Conservation (phyloP, 2,888 invertebrate genomes). For the Apodemia mormo region DNA sequence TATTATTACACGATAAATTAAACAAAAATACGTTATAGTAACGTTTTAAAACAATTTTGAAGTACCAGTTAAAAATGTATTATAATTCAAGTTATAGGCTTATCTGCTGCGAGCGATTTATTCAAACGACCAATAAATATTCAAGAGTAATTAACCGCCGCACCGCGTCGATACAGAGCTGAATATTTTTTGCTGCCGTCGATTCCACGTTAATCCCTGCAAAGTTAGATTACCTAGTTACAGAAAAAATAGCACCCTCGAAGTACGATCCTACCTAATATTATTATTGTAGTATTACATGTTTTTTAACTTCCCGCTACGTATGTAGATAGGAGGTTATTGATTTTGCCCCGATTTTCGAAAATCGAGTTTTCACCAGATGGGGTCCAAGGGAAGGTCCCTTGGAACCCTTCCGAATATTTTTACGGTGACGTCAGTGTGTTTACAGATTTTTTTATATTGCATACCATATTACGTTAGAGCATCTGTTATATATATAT, state of each 20-base stretch:
- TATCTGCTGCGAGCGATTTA: slow-evolving; percentile 71
- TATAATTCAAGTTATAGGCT: slow-evolving; percentile 69
- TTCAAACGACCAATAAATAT: slow-evolving; percentile 81
- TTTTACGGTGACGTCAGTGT: too few species aligned
- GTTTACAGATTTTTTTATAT: too few species aligned
- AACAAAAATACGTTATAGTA: background rate
- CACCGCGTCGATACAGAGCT: slow-evolving; percentile 57
- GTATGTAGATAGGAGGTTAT: too few species aligned
- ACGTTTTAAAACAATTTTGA: slow-evolving; percentile 14
- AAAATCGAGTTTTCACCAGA: too few species aligned
- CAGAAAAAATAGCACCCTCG: slow-evolving; percentile 27
- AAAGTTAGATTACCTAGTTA: slow-evolving; percentile 69
- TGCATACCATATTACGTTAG: too few species aligned
- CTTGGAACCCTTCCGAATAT: too few species aligned
- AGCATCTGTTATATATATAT: too few species aligned
- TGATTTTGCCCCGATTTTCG: too few species aligned
- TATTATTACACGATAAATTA: too few species aligned
- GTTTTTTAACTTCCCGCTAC: too few species aligned
- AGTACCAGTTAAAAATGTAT: slow-evolving; percentile 51
- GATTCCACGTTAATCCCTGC: slow-evolving; percentile 68
- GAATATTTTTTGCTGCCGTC: slow-evolving; percentile 70
- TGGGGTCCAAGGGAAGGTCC: too few species aligned
- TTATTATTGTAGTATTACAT: too few species aligned
- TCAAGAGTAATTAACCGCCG: slow-evolving; percentile 76
- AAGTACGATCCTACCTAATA: background rate